Evolutionary conservation across 2,888 invertebrate species (phyloP).

Genomic region (Ramazzottius varieornatus): DNA sequence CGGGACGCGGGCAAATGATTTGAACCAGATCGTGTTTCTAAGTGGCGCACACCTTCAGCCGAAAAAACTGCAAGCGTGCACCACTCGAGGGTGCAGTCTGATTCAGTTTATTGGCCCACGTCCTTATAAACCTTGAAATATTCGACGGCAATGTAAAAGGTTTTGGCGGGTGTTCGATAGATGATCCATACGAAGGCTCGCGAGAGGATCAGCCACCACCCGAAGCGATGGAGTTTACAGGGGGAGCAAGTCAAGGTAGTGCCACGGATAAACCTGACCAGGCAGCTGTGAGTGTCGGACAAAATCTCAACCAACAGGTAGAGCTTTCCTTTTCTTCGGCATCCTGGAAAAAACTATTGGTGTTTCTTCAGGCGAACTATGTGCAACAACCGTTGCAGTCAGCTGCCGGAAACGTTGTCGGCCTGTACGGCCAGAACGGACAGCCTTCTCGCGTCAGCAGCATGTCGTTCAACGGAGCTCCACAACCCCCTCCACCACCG

Average conservation of each 20-base stretch:
- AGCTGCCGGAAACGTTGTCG: background rate
- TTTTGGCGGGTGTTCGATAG: too few species aligned
- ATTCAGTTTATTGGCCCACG: too few species aligned
- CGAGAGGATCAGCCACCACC: background rate
- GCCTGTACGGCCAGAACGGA: background rate
- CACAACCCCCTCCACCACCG: background rate
- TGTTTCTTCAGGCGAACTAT: background rate
- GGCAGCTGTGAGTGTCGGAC: background rate
- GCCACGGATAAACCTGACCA: background rate
- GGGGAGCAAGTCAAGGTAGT: background rate
- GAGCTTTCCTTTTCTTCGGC: too few species aligned
- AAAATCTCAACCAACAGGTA: background rate
- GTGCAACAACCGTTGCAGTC: background rate
- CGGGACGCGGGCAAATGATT: too few species aligned
- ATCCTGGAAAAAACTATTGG: too few species aligned
- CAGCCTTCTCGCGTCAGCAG: background rate
- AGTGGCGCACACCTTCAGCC: too few species aligned
- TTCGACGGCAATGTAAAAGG: too few species aligned
- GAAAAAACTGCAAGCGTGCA: too few species aligned
- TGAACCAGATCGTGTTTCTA: too few species aligned
- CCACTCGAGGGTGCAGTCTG: too few species aligned
- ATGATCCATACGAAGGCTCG: background rate
- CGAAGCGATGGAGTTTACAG: background rate
- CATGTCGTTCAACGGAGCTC: background rate
- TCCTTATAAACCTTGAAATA: too few species aligned